These are phyloP conservation scores for Alouatta caraya DNA, from an alignment of 2,797 vertebrate genomes.

Conservation along the genomic window DNA sequence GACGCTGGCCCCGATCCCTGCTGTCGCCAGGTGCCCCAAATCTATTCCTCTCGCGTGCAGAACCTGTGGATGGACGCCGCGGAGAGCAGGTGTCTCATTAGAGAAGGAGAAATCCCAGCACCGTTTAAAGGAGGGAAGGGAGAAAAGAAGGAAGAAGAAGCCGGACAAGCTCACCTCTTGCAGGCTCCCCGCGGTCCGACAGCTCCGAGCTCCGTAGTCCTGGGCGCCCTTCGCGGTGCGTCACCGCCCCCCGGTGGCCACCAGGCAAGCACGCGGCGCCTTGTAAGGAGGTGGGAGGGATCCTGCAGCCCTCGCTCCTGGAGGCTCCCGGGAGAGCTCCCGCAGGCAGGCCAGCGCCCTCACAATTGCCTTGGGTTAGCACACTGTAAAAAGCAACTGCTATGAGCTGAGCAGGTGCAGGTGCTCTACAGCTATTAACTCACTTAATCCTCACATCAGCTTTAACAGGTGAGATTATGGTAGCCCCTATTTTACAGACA, in stretches of 20 bases:
- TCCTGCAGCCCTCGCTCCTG: not conserved
- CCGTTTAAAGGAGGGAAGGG: not conserved
- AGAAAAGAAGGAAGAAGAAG: not conserved
- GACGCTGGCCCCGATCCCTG: not conserved
- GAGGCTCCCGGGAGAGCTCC: fast-evolving
- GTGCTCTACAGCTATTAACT: not conserved
- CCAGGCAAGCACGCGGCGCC: fast-evolving
- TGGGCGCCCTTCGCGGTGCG: not conserved
- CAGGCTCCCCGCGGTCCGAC: fast-evolving
- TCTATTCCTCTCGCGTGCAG: not conserved
- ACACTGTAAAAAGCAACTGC: not conserved
- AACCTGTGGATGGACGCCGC: too few relatives aligned
- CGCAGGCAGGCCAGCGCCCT: fast-evolving
- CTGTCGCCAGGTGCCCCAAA: not conserved
- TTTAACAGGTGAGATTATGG: not conserved
- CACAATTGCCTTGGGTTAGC: too few relatives aligned
- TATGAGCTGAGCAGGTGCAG: not conserved
- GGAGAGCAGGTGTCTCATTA: not conserved
- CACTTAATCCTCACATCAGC: not conserved
- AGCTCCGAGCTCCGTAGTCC: not conserved
- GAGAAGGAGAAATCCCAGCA: not conserved
- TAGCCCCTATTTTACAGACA: not conserved
- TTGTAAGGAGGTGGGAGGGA: fast-evolving
- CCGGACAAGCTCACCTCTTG: fast-evolving
- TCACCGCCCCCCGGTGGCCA: slow-evolving; percentile 52